Evolutionary conservation across 2,888 invertebrate genomes (phyloP), one percentile per base, ranked within the genome.

Genomic region (Nemotelus pantherinus): DNA sequence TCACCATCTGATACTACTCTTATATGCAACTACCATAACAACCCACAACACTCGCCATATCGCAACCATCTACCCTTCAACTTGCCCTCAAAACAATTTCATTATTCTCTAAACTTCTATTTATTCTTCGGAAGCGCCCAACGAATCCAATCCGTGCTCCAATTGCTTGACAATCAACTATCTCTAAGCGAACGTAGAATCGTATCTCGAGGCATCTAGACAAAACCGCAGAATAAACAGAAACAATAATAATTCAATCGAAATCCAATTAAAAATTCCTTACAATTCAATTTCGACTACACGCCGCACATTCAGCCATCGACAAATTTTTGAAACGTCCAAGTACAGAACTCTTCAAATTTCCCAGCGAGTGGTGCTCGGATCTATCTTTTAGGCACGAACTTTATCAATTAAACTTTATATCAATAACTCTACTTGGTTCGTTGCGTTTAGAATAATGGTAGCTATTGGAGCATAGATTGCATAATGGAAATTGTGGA

Each of bases 211-310:
- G 57, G 4, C 50, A 39, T 63, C 4, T 3, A 5, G 57, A 5
- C 50, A 39, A 39, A 72, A 45, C 72, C 58, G 41, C 72, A 72
- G 58, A 72, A 71, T 57, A 71, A 55, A 71, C 57, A 71, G 71
- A 72, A 72, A 25, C 58, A 57, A 57, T 25, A 25, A 72, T 45
- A 72, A 72, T 58, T 72, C 72, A 57, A 72, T 72, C 58, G 72
- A n/a, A 47, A 72, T 58, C 72, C 72, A 72, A 72, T 72, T 72
- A 72, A 72, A 72, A 72, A 72, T 72, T 72, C 25, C 43, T 43
- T 39, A 25, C 67, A 25, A 67, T 67, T 45, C 67, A 67, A 67
- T 65, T 63, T 63, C 63, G 25, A 65, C 25, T 44, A 44, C 45
- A 3, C 25, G 25, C 25, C 25, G 25, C 25, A 25, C 25, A 25